These are phyloP conservation scores for Murina feae DNA, from an alignment of 2,113 vertebrate genomes.

Conservation along the genomic window DNA sequence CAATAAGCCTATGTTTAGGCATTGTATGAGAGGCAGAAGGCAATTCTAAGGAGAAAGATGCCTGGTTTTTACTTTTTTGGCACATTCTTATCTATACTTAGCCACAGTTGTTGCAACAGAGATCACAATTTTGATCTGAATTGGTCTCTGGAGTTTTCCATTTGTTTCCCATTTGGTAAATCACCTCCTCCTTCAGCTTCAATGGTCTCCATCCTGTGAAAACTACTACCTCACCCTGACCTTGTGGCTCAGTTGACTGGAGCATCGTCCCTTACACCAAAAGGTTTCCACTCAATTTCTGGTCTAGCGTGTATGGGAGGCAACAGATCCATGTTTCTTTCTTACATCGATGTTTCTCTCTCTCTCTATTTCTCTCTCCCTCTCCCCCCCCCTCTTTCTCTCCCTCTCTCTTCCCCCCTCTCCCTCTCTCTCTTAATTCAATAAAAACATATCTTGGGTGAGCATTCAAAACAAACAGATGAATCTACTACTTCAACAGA, in stretches of 20 bases:
- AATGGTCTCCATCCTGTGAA: background rate
- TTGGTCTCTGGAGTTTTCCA: background rate
- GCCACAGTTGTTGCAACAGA: background rate
- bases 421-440: background rate
- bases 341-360: background rate
- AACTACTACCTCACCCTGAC: background rate
- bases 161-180: background rate
- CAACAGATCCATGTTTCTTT: background rate
- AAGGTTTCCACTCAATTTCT: background rate
- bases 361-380: no score
- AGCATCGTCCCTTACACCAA: background rate
- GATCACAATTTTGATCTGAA: background rate
- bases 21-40: background rate
- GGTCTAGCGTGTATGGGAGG: background rate
- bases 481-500: background rate
- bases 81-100: background rate
- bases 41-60: background rate
- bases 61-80: background rate
- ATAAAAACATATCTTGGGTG: no score
- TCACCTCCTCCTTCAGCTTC: background rate
- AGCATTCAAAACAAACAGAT: no score
- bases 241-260: background rate
- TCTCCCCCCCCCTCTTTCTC: no score
- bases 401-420: fast-evolving
- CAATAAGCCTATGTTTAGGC: background rate